These are phyloP conservation scores for Psittacula echo DNA, from an alignment of 2,797 vertebrate genomes.

Conservation along the genomic window DNA sequence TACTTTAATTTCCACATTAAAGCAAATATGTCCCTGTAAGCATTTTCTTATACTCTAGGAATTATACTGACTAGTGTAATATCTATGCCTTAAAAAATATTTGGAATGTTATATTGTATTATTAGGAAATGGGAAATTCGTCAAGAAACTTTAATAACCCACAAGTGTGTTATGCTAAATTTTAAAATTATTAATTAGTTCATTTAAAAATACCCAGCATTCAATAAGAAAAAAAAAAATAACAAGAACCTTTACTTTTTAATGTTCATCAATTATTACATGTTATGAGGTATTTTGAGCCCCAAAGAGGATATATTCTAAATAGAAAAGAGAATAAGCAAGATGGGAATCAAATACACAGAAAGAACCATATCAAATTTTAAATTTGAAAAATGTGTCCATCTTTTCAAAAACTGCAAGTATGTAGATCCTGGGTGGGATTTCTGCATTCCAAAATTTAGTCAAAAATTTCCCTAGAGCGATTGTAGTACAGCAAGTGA, in stretches of 20 bases:
- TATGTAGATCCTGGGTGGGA: background rate
- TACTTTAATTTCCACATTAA: background rate
- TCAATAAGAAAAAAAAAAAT: background rate
- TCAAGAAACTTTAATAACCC: background rate
- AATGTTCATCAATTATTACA: background rate
- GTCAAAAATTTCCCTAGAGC: background rate
- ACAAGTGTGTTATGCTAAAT: background rate
- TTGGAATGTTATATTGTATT: background rate
- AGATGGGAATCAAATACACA: background rate
- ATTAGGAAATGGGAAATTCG: background rate
- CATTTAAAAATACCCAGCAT: background rate
- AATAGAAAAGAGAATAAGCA: background rate
- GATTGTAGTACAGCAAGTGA: background rate
- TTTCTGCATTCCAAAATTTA: background rate
- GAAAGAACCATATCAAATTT: background rate
- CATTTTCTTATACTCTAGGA: background rate
- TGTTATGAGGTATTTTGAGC: background rate
- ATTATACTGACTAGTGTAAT: background rate
- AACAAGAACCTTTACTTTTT: background rate
- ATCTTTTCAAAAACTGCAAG: background rate
- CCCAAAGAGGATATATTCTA: background rate
- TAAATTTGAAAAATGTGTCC: background rate
- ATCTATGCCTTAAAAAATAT: background rate
- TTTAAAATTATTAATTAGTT: background rate
- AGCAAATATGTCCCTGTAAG: rapidly evolving